Conservation (phyloP, 2,888 invertebrate species). For the Meta bourneti region DNA sequence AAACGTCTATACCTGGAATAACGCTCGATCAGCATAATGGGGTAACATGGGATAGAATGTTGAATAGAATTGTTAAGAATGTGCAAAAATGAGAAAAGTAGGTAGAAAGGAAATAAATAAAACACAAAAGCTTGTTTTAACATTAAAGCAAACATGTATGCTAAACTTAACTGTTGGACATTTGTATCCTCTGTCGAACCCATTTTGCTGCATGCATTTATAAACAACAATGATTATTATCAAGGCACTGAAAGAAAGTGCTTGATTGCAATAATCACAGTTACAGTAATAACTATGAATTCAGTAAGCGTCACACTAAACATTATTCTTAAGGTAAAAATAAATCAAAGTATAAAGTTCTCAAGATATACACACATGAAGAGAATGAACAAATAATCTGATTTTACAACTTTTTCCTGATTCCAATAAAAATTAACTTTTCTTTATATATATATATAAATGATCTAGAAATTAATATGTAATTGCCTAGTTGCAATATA, state of each 20-base stretch:
- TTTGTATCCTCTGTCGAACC: slow-evolving; percentile 66
- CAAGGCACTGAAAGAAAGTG: not conserved
- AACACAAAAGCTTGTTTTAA: slow-evolving; percentile 6
- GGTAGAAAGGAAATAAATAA: not conserved
- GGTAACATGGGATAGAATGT: not conserved
- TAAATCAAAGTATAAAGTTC: not conserved
- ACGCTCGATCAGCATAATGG: not conserved
- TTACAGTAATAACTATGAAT: not conserved
- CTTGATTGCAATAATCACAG: slow-evolving; percentile 28
- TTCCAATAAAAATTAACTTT: too few species aligned
- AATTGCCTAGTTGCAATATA: too few species aligned
- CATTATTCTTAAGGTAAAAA: not conserved
- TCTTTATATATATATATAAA: too few species aligned
- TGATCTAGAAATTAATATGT: too few species aligned
- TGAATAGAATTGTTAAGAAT: slow-evolving; percentile 9
- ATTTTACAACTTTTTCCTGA: too few species aligned
- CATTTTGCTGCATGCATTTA: slow-evolving; percentile 74
- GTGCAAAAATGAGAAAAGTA: not conserved
- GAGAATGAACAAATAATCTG: not conserved
- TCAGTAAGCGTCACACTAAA: not conserved
- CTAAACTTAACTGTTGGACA: slow-evolving; percentile 75
- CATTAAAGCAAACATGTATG: slow-evolving; percentile 34
- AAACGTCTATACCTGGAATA: not conserved
- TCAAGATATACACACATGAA: not conserved
- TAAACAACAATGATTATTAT: slow-evolving; percentile 68